These are phyloP conservation scores for Phortica okadai DNA, from an alignment of 2,888 invertebrate genomes.

Conservation along the genomic window DNA sequence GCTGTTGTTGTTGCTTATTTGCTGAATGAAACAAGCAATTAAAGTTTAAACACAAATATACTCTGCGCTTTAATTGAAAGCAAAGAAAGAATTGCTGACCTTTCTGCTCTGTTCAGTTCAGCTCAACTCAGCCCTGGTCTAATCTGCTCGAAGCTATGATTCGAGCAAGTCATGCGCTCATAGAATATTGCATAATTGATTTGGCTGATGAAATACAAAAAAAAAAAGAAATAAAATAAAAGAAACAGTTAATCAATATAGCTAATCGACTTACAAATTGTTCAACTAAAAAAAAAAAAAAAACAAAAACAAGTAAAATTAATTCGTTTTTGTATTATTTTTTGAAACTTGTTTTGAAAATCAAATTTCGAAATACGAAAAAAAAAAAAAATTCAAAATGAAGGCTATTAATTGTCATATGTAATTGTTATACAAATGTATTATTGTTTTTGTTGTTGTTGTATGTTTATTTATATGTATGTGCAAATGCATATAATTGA, in stretches of 20 bases:
- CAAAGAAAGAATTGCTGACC: background rate
- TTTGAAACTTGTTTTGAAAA: background rate
- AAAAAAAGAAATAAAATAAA: background rate
- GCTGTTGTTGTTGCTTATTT: slow-evolving; percentile 8
- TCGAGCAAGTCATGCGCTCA: too few relatives aligned
- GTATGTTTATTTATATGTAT: background rate
- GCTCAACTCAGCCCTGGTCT: background rate
- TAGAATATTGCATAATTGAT: too few relatives aligned
- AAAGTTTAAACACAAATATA: slow-evolving; percentile 43
- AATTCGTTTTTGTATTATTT: too few relatives aligned
- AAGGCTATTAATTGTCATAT: background rate
- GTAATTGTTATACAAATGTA: background rate
- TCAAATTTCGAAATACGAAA: background rate
- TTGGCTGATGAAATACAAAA: background rate
- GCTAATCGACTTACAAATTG: too few relatives aligned
- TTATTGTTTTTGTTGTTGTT: background rate
- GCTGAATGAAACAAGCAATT: slow-evolving; percentile 42
- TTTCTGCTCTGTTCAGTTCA: background rate
- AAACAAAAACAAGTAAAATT: background rate
- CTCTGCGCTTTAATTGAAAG: background rate
- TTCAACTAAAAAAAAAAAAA: background rate
- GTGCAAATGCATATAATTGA: slow-evolving; percentile 19
- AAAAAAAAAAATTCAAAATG: background rate
- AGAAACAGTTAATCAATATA: background rate
- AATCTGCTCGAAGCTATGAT: too few relatives aligned